Evolutionary conservation across 2,888 invertebrate species (phyloP), one percentile per base, ranked within the genome.

Genomic region (Rotaria macrura): DNA sequence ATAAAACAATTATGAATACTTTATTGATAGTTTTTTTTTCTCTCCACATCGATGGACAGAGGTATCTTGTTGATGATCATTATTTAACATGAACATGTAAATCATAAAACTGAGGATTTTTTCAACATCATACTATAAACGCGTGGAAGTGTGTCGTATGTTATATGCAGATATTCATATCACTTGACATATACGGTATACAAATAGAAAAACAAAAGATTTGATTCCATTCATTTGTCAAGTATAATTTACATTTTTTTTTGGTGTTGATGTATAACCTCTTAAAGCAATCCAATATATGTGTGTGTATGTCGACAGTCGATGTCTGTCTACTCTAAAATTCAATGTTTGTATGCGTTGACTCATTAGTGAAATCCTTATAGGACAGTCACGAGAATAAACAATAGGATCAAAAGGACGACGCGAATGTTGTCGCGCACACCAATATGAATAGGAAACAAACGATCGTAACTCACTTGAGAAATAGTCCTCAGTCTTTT

Each of bases 171-270:
- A 52, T 23, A 23, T 52, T 38, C 34, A 29, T 65, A 34, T 38
- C 20, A 65, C 20, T 38, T 65, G 29, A 65, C 20, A 65, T 29
- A 65, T 29, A n/a, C 29, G 29, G 29, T 65, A 65, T 65, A 65
- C 20, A 65, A 14, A 65, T 29, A 65, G 34, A 29, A 65, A 57
- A 65, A 65, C 65, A 65, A 65, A 65, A 65, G 65, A 65, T 65
- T 65, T 65, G 34, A 65, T 65, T 65, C 65, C 65, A 65, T 65
- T 65, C 65, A 65, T 65, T 65, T 65, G 65, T 65, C 65, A 65
- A 65, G 65, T 65, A 65, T 65, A 65, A 65, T 65, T 65, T 65
- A 65, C 65, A 65, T 65, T 34, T n/a, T n/a, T n/a, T n/a, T 43
- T 65, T 29, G 65, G 65, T 65, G 52, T 23, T 23, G 52, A 20